Evolutionary conservation across 2,113 vertebrate genomes (phyloP).

Genomic region (Engystomops pustulosus): DNA sequence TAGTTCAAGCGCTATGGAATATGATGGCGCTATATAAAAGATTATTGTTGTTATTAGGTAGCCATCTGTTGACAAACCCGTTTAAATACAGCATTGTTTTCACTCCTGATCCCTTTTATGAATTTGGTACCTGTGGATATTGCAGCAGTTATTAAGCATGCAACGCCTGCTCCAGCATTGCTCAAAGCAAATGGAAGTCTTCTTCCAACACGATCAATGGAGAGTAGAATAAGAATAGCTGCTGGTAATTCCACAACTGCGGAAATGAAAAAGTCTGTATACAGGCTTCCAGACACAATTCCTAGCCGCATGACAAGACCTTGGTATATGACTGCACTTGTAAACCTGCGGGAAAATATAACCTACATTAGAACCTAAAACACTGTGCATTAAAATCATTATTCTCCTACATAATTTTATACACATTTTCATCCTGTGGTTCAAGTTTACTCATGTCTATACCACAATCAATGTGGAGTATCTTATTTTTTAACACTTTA

Average conservation of each 20-base stretch:
- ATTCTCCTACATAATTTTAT: no score
- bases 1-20: no score
- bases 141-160: slow-evolving; percentile 83
- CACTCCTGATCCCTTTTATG: background rate
- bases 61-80: no score
- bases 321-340: slow-evolving; percentile 89
- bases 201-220: slow-evolving; percentile 86
- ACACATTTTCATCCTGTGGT: no score
- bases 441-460: no score
- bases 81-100: background rate
- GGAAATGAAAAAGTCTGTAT: slow-evolving; percentile 88
- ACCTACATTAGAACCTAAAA: background rate
- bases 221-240: slow-evolving; percentile 85
- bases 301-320: slow-evolving; percentile 93
- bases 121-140: slow-evolving; percentile 81
- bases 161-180: slow-evolving; percentile 77
- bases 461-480: no score
- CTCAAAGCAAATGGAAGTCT: slow-evolving; percentile 84
- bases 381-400: no score
- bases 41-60: no score
- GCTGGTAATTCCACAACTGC: slow-evolving; percentile 85
- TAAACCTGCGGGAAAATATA: slow-evolving; percentile 78
- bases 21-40: no score
- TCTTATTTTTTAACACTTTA: no score
- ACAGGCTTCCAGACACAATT: slow-evolving; percentile 85